Conservation (phyloP, 2,113 vertebrate genomes). For the Rhodinocichla rosea region DNA sequence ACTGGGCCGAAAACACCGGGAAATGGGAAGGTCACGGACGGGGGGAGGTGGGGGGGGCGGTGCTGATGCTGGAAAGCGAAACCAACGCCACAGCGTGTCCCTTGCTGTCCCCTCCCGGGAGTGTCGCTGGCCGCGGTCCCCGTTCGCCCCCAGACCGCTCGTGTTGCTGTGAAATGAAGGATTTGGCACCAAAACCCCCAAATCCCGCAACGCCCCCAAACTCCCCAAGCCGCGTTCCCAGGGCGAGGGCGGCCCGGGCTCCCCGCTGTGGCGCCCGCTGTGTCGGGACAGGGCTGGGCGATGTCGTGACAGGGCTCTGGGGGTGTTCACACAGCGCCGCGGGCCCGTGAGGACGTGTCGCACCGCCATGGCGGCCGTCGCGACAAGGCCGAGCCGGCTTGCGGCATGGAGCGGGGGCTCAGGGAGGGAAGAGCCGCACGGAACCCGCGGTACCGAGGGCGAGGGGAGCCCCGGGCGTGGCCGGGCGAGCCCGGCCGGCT, state of each 20-base stretch:
- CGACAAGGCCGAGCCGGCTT: background rate
- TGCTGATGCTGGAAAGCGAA: background rate
- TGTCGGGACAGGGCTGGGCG: background rate
- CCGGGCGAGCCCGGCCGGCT: accelerated
- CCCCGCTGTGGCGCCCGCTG: background rate
- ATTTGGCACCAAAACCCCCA: accelerated
- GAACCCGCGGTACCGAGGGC: too few relatives aligned
- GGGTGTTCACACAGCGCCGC: background rate
- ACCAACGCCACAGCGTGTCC: background rate
- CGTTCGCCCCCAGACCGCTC: too few relatives aligned
- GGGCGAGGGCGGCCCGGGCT: background rate
- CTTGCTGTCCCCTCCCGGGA: background rate
- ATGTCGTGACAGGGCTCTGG: background rate
- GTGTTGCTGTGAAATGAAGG: background rate
- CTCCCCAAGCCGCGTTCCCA: background rate
- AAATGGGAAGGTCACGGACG: background rate
- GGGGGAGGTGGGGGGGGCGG: accelerated
- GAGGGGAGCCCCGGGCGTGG: accelerated
- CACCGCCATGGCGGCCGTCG: background rate
- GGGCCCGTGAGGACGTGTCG: background rate
- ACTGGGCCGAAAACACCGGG: background rate
- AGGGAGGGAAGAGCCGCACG: background rate
- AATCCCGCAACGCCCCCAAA: too few relatives aligned
- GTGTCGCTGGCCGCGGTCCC: background rate
- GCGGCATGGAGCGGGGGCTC: too few relatives aligned